Conservation (phyloP, 2,113 vertebrate genomes). For the Sinocyclocheilus anshuiensis region DNA sequence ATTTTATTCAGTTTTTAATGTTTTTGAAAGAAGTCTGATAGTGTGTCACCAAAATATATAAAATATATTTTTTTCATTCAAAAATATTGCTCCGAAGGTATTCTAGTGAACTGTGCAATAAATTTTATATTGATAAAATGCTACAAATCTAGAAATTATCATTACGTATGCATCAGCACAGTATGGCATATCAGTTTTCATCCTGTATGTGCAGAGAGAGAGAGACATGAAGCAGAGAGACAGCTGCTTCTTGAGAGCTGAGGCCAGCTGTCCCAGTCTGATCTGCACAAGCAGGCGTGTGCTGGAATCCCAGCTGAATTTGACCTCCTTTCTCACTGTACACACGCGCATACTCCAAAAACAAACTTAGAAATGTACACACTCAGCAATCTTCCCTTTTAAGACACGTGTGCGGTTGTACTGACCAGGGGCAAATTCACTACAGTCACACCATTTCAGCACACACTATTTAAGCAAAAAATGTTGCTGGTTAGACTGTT, state of each 20-base stretch:
- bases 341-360: constrained; percentile 29
- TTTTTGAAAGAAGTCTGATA: not conserved
- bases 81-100: not conserved
- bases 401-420: not conserved
- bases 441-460: not conserved
- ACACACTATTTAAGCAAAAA: not conserved
- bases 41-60: too few relatives aligned
- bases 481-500: not conserved
- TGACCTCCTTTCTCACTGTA: constrained; percentile 55
- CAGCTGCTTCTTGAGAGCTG: constrained; percentile 68
- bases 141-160: not conserved
- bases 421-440: not conserved
- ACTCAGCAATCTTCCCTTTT: constrained; percentile 29
- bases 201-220: not conserved
- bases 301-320: constrained; percentile 76
- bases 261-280: constrained; percentile 71
- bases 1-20: not conserved
- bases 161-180: not conserved
- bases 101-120: not conserved
- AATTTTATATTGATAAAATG: not conserved
- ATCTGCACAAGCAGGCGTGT: constrained; percentile 74
- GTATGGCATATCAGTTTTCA: not conserved
- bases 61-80: too few relatives aligned
- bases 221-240: constrained; percentile 52
- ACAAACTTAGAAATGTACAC: constrained; percentile 36